Percentiles rank a stretch among this genome's conserved stretches.
These are phyloP conservation scores for Leuciscus idus DNA, from an alignment of 2,113 vertebrate species.

Conservation along the genomic window DNA sequence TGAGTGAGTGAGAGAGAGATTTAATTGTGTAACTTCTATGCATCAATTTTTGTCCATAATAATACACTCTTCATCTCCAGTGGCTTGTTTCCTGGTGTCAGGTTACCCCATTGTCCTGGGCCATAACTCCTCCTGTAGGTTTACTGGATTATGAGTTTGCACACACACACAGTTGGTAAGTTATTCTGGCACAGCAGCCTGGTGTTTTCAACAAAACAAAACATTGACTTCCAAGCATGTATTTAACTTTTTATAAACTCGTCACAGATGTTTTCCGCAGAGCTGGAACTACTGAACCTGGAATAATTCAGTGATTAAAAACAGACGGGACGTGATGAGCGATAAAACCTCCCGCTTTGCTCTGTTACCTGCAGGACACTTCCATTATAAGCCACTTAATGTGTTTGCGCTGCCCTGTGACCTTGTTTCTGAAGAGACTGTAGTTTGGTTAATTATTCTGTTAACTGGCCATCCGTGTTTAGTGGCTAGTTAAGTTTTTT, in stretches of 20 bases:
- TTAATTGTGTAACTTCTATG: background rate
- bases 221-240: background rate
- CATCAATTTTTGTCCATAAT: background rate
- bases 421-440: slow-evolving; percentile 71
- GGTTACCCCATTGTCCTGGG: background rate
- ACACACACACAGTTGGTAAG: background rate
- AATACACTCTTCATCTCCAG: background rate
- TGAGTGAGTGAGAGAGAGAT: too few relatives aligned
- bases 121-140: background rate
- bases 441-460: slow-evolving; percentile 72
- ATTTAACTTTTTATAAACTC: background rate
- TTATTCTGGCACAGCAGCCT: background rate
- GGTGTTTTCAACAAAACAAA: background rate
- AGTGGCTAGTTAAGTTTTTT: background rate
- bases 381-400: slow-evolving; percentile 73
- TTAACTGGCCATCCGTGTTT: slow-evolving; percentile 68
- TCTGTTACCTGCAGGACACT: slow-evolving; percentile 68
- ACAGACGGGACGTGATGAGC: background rate
- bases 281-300: background rate
- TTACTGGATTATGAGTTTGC: background rate
- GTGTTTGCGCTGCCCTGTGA: slow-evolving; percentile 66
- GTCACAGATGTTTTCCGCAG: background rate
- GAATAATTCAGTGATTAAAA: background rate
- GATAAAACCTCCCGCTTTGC: slow-evolving; percentile 59
- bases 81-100: background rate